Base-by-base conservation (phyloP, 1,140 invertebrate species). In the Drosophila sechellia region DNA sequence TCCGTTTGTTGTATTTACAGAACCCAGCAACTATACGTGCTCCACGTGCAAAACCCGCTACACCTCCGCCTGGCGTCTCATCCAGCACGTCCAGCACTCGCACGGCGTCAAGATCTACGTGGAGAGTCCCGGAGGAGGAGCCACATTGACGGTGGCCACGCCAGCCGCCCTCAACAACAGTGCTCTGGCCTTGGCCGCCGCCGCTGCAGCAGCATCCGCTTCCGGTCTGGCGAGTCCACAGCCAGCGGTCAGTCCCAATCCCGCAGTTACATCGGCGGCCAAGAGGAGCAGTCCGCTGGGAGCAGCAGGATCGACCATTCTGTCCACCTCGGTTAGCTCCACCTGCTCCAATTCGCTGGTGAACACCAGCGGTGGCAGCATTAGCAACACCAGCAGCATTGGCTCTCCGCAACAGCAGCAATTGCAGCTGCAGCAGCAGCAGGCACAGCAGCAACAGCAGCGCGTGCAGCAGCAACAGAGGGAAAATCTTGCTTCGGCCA, bases 21-120 rank as follows among this genome's bases (percentile, higher is more conserved):
- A 99, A 94, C 98, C 98, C 66, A 96, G 96, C 92, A 97, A 97
- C 94, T 97, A 98, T 92, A 95, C 98, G 42, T 99, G 98, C 93
- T 98, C 96, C 15, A 98, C 98, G 35, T 99, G 98, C 93, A 98
- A 98, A 77, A 95, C 96, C 55, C 95, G 96, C 43, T 95, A 97
- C 54, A 95, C 96, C 76, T 98, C 98, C 22, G 98, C 98, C 0
- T 99, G 98, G 98, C 94, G 95, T 46, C 94, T 99, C 69, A 94
- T 99, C 11, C 98, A 99, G 92, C 98, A 99, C 91, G 98, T 97
- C 15, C 98, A 99, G 93, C 96, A 96, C 75, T 95, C 96, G 49
- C 98, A 99, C 92, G 98, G 98, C 17, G 96, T 98, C 64, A 97
- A 98, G 92, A 97, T 99, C 77, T 99, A 98, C 93, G 94, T 96